phyloP scores from a whole-genome alignment of 2,888 invertebrate species.

The Acrobasis suavella region DNA sequence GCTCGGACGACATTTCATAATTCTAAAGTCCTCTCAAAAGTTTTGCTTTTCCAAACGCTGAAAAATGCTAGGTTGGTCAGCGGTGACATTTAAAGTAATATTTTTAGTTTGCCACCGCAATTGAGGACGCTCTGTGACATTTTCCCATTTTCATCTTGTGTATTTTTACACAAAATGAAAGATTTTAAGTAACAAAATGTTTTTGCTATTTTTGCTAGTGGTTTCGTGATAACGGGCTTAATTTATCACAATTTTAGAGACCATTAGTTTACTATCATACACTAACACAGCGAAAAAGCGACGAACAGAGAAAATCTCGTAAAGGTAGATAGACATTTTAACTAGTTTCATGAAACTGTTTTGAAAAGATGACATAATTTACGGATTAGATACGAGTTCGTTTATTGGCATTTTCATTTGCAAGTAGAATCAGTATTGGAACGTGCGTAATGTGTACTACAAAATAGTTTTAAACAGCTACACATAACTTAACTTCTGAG shows the following conservation, averaged over 20 bases:
- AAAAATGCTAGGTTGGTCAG: not conserved
- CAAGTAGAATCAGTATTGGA: not conserved
- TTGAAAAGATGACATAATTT: not conserved
- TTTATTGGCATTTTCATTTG: not conserved
- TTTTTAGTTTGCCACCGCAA: not conserved
- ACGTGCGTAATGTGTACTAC: not conserved
- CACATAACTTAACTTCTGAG: no score
- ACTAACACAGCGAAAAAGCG: not conserved
- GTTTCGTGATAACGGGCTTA: not conserved
- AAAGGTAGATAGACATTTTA: not conserved
- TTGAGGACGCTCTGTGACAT: not conserved
- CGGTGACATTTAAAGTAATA: not conserved
- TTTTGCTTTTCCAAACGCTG: not conserved
- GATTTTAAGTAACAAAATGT: not conserved
- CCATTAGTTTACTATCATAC: not conserved
- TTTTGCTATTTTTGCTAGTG: not conserved
- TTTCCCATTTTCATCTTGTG: not conserved
- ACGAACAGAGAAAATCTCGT: not conserved
- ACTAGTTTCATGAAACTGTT: not conserved
- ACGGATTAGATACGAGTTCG: not conserved
- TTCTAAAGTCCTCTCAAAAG: not conserved
- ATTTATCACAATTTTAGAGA: not conserved
- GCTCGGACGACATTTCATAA: not conserved
- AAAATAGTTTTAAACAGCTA: no score
- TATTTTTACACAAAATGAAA: not conserved